Conservation (phyloP, 1,140 invertebrate species). For the Uloborus diversus region DNA sequence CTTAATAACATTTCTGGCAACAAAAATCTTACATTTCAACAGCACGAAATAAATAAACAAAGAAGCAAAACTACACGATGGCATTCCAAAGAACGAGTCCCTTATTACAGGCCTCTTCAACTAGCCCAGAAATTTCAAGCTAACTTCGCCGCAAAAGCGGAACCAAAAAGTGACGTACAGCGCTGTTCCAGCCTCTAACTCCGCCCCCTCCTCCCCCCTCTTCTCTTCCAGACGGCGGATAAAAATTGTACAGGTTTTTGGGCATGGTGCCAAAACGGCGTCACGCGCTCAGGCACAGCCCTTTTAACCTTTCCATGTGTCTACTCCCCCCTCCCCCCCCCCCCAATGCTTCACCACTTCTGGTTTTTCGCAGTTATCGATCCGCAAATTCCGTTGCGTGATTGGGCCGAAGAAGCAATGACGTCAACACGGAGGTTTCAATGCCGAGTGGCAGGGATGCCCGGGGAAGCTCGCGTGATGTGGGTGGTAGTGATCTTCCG, state of each 20-base stretch:
- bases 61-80: too few relatives aligned
- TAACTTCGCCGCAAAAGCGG: too few relatives aligned
- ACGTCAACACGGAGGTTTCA: slow-evolving; percentile 11
- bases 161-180: too few relatives aligned
- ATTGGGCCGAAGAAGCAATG: slow-evolving; percentile 7
- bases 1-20: too few relatives aligned
- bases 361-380: slow-evolving; percentile 25
- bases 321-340: not conserved
- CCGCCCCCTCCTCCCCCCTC: not conserved
- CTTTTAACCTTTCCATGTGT: slow-evolving; percentile 14
- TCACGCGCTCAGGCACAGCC: slow-evolving; percentile 29
- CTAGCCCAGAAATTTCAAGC: too few relatives aligned
- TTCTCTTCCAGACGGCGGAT: not conserved
- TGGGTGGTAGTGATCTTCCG: too few relatives aligned
- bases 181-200: too few relatives aligned
- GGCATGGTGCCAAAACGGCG: slow-evolving; percentile 20
- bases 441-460: not conserved
- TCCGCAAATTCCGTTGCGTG: slow-evolving; percentile 5
- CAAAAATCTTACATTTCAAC: too few relatives aligned
- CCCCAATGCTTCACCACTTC: not conserved
- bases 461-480: too few relatives aligned
- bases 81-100: too few relatives aligned
- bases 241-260: slow-evolving; percentile 27
- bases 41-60: too few relatives aligned
- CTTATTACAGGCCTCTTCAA: too few relatives aligned